Conservation (phyloP, 2,797 vertebrate species). For the Oceanodroma leucorhoa region DNA sequence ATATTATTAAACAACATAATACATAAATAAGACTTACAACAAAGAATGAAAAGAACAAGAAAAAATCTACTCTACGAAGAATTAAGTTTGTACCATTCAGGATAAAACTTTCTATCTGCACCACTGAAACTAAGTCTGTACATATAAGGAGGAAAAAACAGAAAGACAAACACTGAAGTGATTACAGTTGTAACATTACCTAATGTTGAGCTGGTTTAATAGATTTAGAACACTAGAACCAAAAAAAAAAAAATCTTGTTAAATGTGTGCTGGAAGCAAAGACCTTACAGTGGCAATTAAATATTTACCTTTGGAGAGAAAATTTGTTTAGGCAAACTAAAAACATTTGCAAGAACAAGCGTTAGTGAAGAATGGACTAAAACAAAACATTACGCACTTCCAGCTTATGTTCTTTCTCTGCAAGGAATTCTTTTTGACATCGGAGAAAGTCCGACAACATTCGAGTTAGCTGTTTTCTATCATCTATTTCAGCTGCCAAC, state of each 20-base stretch:
- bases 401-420: constrained; percentile 97
- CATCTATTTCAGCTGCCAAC: constrained; percentile 96
- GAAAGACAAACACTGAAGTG: neutral
- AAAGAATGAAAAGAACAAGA: neutral
- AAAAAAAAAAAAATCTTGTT: neutral
- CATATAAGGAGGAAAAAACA: neutral
- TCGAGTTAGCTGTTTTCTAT: constrained; percentile 93
- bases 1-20: neutral
- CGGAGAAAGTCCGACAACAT: constrained; percentile 93
- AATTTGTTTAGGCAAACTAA: constrained; percentile 28
- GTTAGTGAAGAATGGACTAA: constrained; percentile 64
- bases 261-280: neutral
- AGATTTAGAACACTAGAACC: neutral
- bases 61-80: neutral
- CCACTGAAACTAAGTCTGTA: neutral
- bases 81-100: neutral
- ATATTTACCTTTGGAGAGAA: constrained; percentile 9
- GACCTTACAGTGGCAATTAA: neutral
- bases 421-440: constrained; percentile 94
- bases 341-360: constrained; percentile 45
- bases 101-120: neutral
- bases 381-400: constrained; percentile 91
- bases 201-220: constrained; percentile 8
- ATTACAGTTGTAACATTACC: neutral
- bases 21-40: neutral